Percentiles rank a stretch among this genome's conserved stretches.
phyloP scores from a whole-genome alignment of 2,797 vertebrate species.

The Hypotaenidia okinawae region DNA sequence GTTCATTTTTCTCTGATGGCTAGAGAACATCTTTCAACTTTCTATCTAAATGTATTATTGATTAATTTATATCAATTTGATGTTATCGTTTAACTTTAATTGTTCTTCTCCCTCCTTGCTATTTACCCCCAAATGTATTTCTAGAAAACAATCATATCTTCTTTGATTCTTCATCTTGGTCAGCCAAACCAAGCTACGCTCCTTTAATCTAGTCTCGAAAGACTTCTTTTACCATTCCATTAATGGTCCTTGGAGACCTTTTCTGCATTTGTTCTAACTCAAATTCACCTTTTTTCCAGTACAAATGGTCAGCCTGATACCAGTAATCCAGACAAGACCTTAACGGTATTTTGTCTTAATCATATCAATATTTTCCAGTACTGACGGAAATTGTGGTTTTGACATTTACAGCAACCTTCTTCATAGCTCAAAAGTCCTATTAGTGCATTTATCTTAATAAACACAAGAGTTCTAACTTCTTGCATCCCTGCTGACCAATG shows the following conservation, averaged over 20 bases:
- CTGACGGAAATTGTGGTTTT: background rate
- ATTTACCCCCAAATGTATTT: background rate
- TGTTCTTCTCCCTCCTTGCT: background rate
- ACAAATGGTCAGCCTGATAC: background rate
- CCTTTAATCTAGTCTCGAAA: background rate
- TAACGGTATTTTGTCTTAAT: background rate
- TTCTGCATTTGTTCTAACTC: background rate
- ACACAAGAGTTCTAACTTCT: background rate
- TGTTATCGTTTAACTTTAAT: conserved; percentile 9
- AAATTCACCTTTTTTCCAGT: background rate
- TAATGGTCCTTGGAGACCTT: background rate
- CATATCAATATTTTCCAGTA: background rate
- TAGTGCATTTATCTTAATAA: background rate
- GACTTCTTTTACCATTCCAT: background rate
- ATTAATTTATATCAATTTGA: conserved; percentile 21
- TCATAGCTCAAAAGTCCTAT: background rate
- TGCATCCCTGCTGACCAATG: background rate
- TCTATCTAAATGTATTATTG: conserved; percentile 20
- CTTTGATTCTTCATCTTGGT: background rate
- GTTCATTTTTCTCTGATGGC: background rate
- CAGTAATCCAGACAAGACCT: background rate
- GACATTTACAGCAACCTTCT: background rate
- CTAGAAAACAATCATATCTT: background rate
- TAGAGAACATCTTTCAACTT: conserved; percentile 9
- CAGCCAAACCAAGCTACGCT: background rate